A percentile compares a stretch with the other conserved stretches of the same genome.
These are phyloP conservation scores for Ophiothrix spiculata DNA, from an alignment of 35 echinoderm and acorn worm species.

Conservation along the genomic window DNA sequence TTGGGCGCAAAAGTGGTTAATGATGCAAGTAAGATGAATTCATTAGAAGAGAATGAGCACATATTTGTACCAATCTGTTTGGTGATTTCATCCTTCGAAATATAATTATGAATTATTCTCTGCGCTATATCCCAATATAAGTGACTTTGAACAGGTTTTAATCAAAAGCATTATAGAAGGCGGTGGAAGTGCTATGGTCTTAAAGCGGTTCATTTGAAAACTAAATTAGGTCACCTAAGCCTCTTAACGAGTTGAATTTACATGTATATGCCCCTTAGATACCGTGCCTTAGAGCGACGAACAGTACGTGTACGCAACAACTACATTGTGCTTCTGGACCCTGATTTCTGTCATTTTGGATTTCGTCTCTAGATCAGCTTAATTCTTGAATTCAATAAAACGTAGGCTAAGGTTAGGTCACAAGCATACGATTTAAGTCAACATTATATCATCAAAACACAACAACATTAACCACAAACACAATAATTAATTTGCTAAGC, in stretches of 20 bases:
- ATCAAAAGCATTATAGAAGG: background rate
- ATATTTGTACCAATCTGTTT: too few species aligned
- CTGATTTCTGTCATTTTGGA: background rate
- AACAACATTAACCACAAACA: background rate
- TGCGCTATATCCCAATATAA: background rate
- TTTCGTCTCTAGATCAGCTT: background rate
- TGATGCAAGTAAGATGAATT: too few species aligned
- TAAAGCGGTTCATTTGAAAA: conserved; percentile 3
- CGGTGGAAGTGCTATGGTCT: background rate
- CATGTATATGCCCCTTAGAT: background rate
- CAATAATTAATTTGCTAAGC: background rate
- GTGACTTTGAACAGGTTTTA: background rate
- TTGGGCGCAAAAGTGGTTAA: too few species aligned
- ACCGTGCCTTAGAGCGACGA: background rate
- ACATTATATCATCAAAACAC: background rate
- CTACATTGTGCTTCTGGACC: background rate
- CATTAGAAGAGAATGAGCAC: too few species aligned
- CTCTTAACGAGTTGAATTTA: conserved; percentile 8
- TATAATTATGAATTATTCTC: too few species aligned
- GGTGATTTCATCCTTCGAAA: too few species aligned
- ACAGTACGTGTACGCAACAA: background rate
- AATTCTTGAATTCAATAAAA: background rate
- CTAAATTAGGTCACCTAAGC: conserved; percentile 1
- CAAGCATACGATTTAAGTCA: background rate
- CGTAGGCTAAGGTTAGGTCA: background rate